Evolutionary conservation across 2,113 vertebrate species (phyloP), one percentile per base, ranked within the genome.

Genomic region (Dicaeum eximium): DNA sequence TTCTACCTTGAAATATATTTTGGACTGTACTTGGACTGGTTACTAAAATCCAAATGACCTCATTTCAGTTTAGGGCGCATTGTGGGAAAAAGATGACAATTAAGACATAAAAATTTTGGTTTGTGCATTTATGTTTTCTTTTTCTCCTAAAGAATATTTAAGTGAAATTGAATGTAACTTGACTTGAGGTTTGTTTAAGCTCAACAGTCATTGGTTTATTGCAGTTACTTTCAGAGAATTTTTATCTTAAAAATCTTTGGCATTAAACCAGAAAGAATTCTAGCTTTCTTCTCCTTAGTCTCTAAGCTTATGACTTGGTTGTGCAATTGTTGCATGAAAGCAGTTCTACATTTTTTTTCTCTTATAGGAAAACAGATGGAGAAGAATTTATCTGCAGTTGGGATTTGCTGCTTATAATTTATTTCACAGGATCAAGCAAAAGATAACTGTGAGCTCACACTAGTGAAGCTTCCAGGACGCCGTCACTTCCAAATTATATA

Each of bases 161-260:
- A 96, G 82, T 96, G 93, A 97, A 96, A 97, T 93, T 97, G 92
- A 97, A 94, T 97, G 97, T 94, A 98, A 97, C 85, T 97, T 96
- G 96, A 97, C 82, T 88, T 92, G 88, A 97, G 88, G 77, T 93
- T 96, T 97, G 94, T 96, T 97, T 96, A 97, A 95, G 86, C 94
- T 97, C 94, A 97, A 88, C 64, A 94, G 87, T 95, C 86, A 95
- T 97, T 92, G 92, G 95, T 95, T 97, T 97, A 96, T 91, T 96
- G 95, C 48, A 96, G 91, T 93, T 90, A 88, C 86, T 97, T 97
- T 95, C 83, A 93, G 84, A 92, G 96, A 88, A 95, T 90, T 97
- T 98, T 98, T 97, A 97, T 96, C 93, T 97, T 93, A 88, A 97
- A 95, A 94, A 97, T 97, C 94, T 96, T 95, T 97, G 97, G 97